Evolutionary conservation across 2,113 vertebrate species (phyloP).

Genomic region (Genyomyrus donnyi): DNA sequence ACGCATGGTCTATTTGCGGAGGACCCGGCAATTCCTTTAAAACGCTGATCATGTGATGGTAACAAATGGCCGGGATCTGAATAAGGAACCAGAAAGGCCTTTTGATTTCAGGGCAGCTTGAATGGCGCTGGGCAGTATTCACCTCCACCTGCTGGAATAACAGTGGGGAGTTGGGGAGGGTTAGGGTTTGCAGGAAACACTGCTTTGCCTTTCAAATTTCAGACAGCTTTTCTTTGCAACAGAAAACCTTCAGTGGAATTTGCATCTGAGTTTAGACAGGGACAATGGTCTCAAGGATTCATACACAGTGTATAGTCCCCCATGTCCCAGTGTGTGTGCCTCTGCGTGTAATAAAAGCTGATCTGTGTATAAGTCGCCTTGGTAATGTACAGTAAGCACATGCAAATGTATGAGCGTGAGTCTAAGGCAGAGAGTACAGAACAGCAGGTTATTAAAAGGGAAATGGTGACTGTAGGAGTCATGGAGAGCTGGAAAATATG

Average conservation of each 20-base stretch:
- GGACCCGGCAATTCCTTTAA: neutral
- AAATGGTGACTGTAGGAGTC: constrained; percentile 13
- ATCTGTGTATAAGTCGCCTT: neutral
- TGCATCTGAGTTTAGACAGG: constrained; percentile 23
- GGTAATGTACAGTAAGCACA: neutral
- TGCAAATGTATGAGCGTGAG: neutral
- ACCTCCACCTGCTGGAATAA: neutral
- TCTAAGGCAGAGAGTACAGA: neutral
- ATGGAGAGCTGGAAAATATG: constrained; percentile 3
- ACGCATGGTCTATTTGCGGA: neutral
- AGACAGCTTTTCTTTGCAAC: constrained; percentile 8
- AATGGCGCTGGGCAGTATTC: neutral
- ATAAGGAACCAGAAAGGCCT: neutral
- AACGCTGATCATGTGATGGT: neutral
- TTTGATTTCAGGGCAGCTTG: neutral
- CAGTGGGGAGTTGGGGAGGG: neutral
- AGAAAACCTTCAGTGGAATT: constrained; percentile 7
- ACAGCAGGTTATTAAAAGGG: constrained; percentile 4
- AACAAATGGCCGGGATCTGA: neutral
- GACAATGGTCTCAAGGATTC: neutral
- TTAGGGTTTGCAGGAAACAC: neutral
- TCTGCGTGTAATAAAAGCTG: neutral
- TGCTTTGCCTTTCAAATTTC: constrained; percentile 24
- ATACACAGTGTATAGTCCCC: neutral
- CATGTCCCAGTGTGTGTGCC: neutral